Base-by-base conservation (phyloP, 2,888 invertebrate genomes). In the Rotaria macrura region DNA sequence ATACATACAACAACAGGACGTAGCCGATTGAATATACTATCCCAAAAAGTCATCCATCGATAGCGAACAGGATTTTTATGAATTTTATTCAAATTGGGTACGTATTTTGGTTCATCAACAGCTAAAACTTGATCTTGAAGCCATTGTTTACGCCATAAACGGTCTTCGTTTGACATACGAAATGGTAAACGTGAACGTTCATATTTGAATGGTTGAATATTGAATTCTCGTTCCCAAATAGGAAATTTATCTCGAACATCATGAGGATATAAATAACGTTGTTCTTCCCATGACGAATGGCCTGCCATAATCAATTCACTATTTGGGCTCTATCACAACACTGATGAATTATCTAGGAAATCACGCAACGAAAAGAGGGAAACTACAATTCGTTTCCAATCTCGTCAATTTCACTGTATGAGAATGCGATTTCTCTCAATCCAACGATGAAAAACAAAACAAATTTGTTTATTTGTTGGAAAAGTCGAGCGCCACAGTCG, bases 111-210 rank as follows among this genome's bases (percentile, higher is more conserved):
- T 38, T 86, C 86, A 38, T 84, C 54, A 47, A 57, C 74, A 34
- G 74, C 74, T 47, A 86, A 84, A 43, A 84, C 79, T 84, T 86
- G 86, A 57, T 84, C 74, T 84, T 84, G 54, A n/a, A 86, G 14
- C 85, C 85, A 86, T 38, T 65, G 72, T 79, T 86, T 86, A 40
- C 85, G 83, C 40, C 86, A 55, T 20, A 54, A 23, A 25, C 86
- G 83, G 10, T 86, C 86, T 65, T 85, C 86, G 3, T 86, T 85
- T 23, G 54, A 85, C 85, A 86, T 84, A 65, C 84, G 85, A 54
- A 86, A 86, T 79, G 86, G 86, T 84, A 86, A 85, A 43, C 86
- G 65, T 52, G 83, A 40, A 29, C 86, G 43, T 72, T 86, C 86
- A 49, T 86, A 29, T 74, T 85, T 83, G 79, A 52, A 84, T 20